Evolutionary conservation across 1,140 invertebrate genomes (phyloP).

Genomic region (Teleopsis dalmanni): DNA sequence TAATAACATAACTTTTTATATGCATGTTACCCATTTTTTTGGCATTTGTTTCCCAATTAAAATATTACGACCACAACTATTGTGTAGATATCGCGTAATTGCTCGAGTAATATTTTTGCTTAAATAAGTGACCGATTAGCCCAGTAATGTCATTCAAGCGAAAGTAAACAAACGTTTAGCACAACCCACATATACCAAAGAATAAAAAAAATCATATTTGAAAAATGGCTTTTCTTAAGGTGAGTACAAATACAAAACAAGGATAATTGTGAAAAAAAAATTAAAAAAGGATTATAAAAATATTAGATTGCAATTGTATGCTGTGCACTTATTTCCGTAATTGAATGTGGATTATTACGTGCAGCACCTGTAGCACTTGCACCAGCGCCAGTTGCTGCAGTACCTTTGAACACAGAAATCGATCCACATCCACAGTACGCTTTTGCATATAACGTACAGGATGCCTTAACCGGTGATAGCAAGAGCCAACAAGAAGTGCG

Average conservation of each 20-base stretch:
- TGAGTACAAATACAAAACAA: conserved; percentile 12
- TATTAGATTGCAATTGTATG: conserved; percentile 21
- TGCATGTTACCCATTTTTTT: background rate
- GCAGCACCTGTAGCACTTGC: conserved; percentile 28
- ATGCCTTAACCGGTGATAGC: conserved; percentile 54
- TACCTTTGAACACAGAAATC: conserved; percentile 34
- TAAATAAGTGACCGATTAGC: conserved; percentile 19
- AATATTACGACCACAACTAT: background rate
- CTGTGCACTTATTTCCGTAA: conserved; percentile 25
- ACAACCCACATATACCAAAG: background rate
- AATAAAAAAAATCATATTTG: conserved; percentile 9
- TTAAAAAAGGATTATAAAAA: background rate
- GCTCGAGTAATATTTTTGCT: conserved; percentile 12
- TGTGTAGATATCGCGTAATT: background rate
- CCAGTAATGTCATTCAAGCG: conserved; percentile 18
- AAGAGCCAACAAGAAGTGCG: conserved; percentile 55
- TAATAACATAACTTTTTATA: background rate
- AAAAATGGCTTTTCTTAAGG: conserved; percentile 37
- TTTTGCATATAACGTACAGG: conserved; percentile 54
- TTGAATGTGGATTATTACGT: conserved; percentile 24
- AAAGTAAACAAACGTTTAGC: conserved; percentile 17
- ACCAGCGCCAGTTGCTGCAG: conserved; percentile 21
- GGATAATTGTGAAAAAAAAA: background rate
- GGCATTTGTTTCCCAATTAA: conserved; percentile 1
- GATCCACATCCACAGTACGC: conserved; percentile 54